These are phyloP conservation scores for Drosophila tropicalis DNA, from an alignment of 1,140 invertebrate species.

Conservation along the genomic window DNA sequence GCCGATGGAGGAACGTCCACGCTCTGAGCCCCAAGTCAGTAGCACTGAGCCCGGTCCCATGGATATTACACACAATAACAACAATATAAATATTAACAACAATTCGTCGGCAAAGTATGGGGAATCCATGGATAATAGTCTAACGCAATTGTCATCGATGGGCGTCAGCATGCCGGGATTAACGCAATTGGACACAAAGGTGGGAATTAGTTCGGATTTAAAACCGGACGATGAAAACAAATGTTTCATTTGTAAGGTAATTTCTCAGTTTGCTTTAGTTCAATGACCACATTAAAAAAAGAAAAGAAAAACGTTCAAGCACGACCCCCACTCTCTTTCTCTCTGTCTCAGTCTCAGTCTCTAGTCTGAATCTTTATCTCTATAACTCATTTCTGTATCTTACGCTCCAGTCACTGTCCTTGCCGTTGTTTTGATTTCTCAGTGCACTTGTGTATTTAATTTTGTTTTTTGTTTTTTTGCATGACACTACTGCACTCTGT, in stretches of 20 bases:
- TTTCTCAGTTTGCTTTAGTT: slow-evolving; percentile 81
- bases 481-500: slow-evolving; percentile 12
- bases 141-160: slow-evolving; percentile 68
- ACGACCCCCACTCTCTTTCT: slow-evolving; percentile 28
- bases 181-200: slow-evolving; percentile 83
- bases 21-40: slow-evolving; percentile 80
- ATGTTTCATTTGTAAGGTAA: slow-evolving; percentile 84
- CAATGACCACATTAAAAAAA: slow-evolving; percentile 27
- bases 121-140: slow-evolving; percentile 70
- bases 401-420: background rate
- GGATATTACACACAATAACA: slow-evolving; percentile 73
- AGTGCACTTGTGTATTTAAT: background rate
- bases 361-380: slow-evolving; percentile 1
- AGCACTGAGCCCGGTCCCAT: slow-evolving; percentile 74
- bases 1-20: slow-evolving; percentile 72
- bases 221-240: slow-evolving; percentile 83
- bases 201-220: slow-evolving; percentile 83
- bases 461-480: slow-evolving; percentile 17
- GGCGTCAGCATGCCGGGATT: slow-evolving; percentile 76
- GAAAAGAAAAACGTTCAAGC: slow-evolving; percentile 20
- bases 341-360: background rate
- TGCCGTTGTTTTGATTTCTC: slow-evolving; percentile 19
- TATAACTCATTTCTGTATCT: slow-evolving; percentile 12
- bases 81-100: slow-evolving; percentile 71
- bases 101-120: slow-evolving; percentile 67